Evolutionary conservation across 1,140 invertebrate genomes (phyloP).

Genomic region (Daktulosphaira vitifoliae): DNA sequence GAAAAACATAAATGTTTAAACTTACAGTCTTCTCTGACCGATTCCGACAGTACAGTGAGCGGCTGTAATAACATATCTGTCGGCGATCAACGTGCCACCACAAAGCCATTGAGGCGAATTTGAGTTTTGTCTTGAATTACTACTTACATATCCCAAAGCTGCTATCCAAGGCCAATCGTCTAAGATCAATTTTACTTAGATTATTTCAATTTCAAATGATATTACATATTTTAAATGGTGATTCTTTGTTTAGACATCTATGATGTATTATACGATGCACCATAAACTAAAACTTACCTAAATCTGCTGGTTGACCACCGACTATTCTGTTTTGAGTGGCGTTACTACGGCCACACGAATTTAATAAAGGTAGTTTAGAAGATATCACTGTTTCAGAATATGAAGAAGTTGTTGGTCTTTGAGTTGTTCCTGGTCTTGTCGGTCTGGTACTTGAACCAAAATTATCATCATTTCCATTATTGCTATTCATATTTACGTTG

Average conservation of each 20-base stretch:
- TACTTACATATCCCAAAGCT: slow-evolving; percentile 51
- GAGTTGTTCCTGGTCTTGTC: background rate
- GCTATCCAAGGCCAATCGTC: slow-evolving; percentile 39
- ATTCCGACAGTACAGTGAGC: slow-evolving; percentile 41
- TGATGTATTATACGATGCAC: too few species aligned
- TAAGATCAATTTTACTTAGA: too few species aligned
- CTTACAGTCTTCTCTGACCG: slow-evolving; percentile 34
- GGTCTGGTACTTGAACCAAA: background rate
- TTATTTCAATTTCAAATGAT: too few species aligned
- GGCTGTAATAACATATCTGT: slow-evolving; percentile 46
- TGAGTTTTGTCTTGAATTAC: slow-evolving; percentile 18
- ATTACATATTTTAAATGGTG: too few species aligned
- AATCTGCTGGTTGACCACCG: slow-evolving; percentile 33
- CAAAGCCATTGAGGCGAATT: slow-evolving; percentile 44
- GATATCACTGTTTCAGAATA: background rate
- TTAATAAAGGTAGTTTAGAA: background rate
- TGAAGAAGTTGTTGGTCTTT: background rate
- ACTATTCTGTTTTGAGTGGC: slow-evolving; percentile 26
- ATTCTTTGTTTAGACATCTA: too few species aligned
- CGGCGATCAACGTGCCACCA: slow-evolving; percentile 65
- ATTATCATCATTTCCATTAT: background rate
- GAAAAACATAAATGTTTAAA: background rate
- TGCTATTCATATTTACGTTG: too few species aligned
- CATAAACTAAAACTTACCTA: too few species aligned
- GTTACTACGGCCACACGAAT: background rate